phyloP scores from a whole-genome alignment of 2,888 invertebrate species.

The Luperina nickerlii region DNA sequence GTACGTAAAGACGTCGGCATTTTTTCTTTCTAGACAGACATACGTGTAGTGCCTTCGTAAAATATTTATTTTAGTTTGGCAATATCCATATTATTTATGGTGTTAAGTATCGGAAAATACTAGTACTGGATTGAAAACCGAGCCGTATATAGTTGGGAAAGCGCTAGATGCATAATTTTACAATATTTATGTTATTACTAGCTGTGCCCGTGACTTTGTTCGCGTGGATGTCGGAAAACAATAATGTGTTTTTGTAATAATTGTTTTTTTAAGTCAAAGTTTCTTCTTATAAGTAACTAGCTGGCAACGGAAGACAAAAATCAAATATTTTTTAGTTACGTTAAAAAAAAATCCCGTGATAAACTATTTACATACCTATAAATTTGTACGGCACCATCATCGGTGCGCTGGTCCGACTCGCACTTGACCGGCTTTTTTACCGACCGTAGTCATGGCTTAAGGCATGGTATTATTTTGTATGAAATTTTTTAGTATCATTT shows the following conservation, averaged over 20 bases:
- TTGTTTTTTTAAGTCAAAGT: neutral
- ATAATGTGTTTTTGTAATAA: neutral
- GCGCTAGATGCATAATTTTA: neutral
- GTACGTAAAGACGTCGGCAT: neutral
- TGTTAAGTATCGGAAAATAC: constrained; percentile 18
- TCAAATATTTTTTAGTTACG: too few relatives aligned
- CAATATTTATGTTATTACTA: neutral
- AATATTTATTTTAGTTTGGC: constrained; percentile 22
- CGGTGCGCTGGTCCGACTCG: too few relatives aligned
- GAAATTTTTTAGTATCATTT: neutral
- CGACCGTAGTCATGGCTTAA: too few relatives aligned
- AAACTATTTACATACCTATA: too few relatives aligned
- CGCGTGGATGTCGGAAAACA: too few relatives aligned
- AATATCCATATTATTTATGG: constrained; percentile 23
- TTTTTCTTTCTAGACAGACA: constrained; percentile 15
- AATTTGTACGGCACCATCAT: too few relatives aligned
- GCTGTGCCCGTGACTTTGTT: too few relatives aligned
- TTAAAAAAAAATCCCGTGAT: too few relatives aligned
- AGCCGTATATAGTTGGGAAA: neutral
- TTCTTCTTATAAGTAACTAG: neutral
- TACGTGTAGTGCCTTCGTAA: neutral
- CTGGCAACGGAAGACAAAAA: too few relatives aligned
- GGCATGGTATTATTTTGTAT: neutral
- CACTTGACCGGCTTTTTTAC: too few relatives aligned
- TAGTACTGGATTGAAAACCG: constrained; percentile 5